Evolutionary conservation across 2,888 invertebrate genomes (phyloP).

Genomic region (Apotomis betuletana): DNA sequence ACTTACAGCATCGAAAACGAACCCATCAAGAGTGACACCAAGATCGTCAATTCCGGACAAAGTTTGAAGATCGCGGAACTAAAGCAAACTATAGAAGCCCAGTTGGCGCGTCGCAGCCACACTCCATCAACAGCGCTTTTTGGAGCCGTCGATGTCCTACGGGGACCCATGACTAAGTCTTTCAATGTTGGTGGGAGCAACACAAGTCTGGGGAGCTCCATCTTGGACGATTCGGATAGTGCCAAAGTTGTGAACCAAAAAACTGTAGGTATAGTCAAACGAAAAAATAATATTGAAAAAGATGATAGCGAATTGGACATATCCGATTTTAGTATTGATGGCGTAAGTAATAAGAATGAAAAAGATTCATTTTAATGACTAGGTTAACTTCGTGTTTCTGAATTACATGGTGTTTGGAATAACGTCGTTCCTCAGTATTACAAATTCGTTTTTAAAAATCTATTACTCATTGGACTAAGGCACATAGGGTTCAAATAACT

Average conservation of each 20-base stretch:
- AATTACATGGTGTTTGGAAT: no score
- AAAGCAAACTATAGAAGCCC: constrained; percentile 81
- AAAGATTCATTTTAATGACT: constrained; percentile 56
- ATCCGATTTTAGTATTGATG: constrained; percentile 74
- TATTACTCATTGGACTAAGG: no score
- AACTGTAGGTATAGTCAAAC: constrained; percentile 61
- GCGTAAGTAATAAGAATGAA: constrained; percentile 57
- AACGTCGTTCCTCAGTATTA: no score
- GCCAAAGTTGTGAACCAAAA: constrained; percentile 57
- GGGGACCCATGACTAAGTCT: constrained; percentile 56
- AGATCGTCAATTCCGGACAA: constrained; percentile 74
- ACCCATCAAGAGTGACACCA: constrained; percentile 62
- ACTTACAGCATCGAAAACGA: constrained; percentile 76
- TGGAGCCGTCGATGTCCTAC: constrained; percentile 70
- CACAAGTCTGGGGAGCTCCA: constrained; percentile 78
- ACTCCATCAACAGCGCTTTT: constrained; percentile 62
- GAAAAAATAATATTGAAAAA: constrained; percentile 61
- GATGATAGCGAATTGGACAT: constrained; percentile 77
- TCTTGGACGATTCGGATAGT: constrained; percentile 72
- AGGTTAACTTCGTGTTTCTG: background rate
- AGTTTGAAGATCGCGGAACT: constrained; percentile 83
- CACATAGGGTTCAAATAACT: no score
- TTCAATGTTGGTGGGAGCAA: constrained; percentile 74
- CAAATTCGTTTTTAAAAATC: no score
- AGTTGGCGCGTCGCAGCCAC: constrained; percentile 74